phyloP scores from a whole-genome alignment of 2,797 vertebrate species.

The Urophycis tenuis region DNA sequence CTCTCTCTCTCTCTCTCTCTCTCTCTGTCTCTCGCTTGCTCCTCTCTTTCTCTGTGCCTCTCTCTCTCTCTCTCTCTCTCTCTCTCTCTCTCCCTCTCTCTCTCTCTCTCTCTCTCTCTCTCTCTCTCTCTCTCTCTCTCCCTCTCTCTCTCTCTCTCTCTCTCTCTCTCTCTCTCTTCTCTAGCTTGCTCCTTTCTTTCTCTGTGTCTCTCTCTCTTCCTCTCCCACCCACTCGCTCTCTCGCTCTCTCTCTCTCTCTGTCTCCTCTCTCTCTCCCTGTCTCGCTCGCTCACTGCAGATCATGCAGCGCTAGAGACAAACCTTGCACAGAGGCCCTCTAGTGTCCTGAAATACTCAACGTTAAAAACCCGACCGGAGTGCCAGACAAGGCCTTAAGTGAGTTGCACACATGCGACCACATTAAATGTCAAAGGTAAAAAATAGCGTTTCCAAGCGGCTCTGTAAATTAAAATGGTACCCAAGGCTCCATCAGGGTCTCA shows the following conservation, averaged over 20 bases:
- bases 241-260: no score
- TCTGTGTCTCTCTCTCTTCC: not conserved
- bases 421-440: not conserved
- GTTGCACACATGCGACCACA: not conserved
- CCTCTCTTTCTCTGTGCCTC: no score
- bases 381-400: not conserved
- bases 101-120: not conserved
- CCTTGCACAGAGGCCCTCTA: not conserved
- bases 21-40: no score
- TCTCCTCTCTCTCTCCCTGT: no score
- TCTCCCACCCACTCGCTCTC: no score
- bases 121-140: no score
- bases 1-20: not conserved
- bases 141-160: not conserved
- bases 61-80: no score
- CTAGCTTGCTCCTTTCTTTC: not conserved
- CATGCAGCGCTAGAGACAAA: conserved; percentile 17
- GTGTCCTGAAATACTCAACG: conserved; percentile 17
- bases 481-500: not conserved
- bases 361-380: not conserved
- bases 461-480: not conserved
- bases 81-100: no score
- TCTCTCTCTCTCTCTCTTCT: not conserved
- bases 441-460: not conserved
- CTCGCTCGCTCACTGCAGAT: conserved; percentile 48